phyloP scores from a whole-genome alignment of 2,888 invertebrate species.

The Calameuta filiformis region DNA sequence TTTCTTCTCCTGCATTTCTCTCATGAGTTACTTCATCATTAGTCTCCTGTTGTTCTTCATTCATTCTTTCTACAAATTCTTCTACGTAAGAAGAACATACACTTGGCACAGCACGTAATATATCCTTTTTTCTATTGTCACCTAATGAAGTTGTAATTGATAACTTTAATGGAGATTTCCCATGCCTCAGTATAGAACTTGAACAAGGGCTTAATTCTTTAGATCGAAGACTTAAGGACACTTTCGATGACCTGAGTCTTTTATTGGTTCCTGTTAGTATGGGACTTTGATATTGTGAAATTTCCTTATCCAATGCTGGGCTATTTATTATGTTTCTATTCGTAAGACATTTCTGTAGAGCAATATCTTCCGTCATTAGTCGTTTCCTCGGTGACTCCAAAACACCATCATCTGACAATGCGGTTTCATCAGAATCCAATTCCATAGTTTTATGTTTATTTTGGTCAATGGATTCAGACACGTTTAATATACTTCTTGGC shows the following conservation, averaged over 20 bases:
- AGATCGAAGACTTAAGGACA: neutral
- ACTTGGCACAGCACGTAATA: constrained; percentile 33
- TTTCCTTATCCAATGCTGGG: constrained; percentile 3
- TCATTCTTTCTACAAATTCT: constrained; percentile 11
- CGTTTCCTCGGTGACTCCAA: neutral
- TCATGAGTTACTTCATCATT: neutral
- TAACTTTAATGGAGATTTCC: neutral
- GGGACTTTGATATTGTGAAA: constrained; percentile 23
- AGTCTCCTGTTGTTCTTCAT: neutral
- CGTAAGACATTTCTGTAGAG: constrained; percentile 5
- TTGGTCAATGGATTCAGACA: neutral
- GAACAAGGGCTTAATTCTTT: constrained; percentile 3
- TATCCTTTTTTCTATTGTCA: constrained; percentile 2
- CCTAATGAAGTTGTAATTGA: neutral
- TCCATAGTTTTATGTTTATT: constrained; percentile 2
- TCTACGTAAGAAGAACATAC: constrained; percentile 49
- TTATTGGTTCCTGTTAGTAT: constrained; percentile 30
- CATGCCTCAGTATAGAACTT: constrained; percentile 6
- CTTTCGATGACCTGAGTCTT: constrained; percentile 7
- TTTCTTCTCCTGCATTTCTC: neutral
- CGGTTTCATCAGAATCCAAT: neutral
- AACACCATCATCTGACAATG: neutral
- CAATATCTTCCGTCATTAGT: neutral
- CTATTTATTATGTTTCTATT: constrained; percentile 2
- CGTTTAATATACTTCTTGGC: neutral